Evolutionary conservation across 30 jellyfish, hydroid and myxozoan species (phyloP), one percentile per base, ranked within the genome.

Genomic region (Clytia hemisphaerica): DNA sequence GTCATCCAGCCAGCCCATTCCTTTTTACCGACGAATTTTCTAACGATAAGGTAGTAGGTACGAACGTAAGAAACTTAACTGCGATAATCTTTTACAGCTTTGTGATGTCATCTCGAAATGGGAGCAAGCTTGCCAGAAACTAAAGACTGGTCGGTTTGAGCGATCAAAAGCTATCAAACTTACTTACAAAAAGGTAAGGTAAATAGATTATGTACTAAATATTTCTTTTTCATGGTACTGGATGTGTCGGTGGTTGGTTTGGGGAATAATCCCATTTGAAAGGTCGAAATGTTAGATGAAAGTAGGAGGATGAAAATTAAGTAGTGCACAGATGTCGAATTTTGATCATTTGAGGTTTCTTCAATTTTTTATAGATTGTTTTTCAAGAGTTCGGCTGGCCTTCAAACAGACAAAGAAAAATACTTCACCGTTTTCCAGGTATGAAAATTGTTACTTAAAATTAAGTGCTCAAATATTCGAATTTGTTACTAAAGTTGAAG

Each of bases 41-140:
- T n/a, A n/a, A n/a, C n/a, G n/a, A n/a, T n/a, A n/a, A n/a, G n/a
- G n/a, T n/a, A n/a, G n/a, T n/a, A n/a, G n/a, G n/a, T n/a, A n/a
- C n/a, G n/a, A n/a, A n/a, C n/a, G 9, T 6, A 29, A 14, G 33
- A 10, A 10, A 14, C 38, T 27, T 19, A 26, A 25, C 72, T 4
- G 10, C 27, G 40, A 42, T 6, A 45, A 37, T 66, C 67, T 26
- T 71, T 75, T 31, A 15, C 37, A 64, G 98, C 44, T 89, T 25
- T 81, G 95, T 72, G 98, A 89, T 54, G 98, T 82, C 18, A 89
- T 89, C 30, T 82, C 95, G 24, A 89, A 80, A 65, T 89, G 98
- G 98, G 98, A 89, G 76, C 92, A 78, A 35, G 98, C 95, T 2
- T 27, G 76, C 74, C 93, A 89, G 49, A 59, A 82, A 45, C 51